A percentile compares a stretch with the other conserved stretches of the same genome.
phyloP scores from a whole-genome alignment of 2,113 vertebrate genomes.

The Corythornis vintsioides region DNA sequence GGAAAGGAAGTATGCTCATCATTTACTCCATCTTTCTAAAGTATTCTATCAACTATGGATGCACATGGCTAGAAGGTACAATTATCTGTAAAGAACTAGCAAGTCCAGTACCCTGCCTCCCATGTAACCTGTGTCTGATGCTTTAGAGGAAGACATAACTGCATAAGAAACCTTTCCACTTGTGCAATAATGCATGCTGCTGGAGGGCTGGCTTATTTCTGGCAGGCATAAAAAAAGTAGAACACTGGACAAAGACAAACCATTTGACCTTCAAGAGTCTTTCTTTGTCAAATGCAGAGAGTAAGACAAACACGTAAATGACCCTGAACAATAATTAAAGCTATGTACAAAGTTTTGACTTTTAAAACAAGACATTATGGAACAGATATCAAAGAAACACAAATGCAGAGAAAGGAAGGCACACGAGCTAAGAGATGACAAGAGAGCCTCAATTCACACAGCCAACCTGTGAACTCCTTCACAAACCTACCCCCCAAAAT shows the following conservation, averaged over 20 bases:
- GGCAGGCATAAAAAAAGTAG: conserved; percentile 61
- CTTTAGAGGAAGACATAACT: conserved; percentile 59
- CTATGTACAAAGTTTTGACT: conserved; percentile 73
- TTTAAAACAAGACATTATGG: conserved; percentile 53
- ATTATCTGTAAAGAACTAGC: conserved; percentile 16
- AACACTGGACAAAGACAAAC: conserved; percentile 73
- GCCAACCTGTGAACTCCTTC: conserved; percentile 52
- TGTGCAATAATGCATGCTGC: conserved; percentile 61
- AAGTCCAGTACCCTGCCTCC: conserved; percentile 59
- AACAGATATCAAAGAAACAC: conserved; percentile 54
- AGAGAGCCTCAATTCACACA: conserved; percentile 56
- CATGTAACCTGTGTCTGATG: conserved; percentile 27
- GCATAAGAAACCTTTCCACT: conserved; percentile 63
- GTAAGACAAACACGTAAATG: conserved; percentile 46
- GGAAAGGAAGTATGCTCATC: conserved; percentile 33
- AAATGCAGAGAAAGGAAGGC: conserved; percentile 59
- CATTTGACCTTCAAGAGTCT: conserved; percentile 72
- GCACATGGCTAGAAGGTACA: conserved; percentile 54
- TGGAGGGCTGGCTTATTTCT: conserved; percentile 56
- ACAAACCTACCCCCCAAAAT: neutral
- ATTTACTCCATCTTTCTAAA: conserved; percentile 33
- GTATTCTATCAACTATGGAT: conserved; percentile 52
- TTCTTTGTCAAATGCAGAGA: conserved; percentile 66
- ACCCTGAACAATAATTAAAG: conserved; percentile 68
- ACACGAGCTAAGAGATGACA: conserved; percentile 51